Evolutionary conservation across 2,113 vertebrate species (phyloP), one percentile per base, ranked within the genome.

Genomic region (Perognathus longimembris): DNA sequence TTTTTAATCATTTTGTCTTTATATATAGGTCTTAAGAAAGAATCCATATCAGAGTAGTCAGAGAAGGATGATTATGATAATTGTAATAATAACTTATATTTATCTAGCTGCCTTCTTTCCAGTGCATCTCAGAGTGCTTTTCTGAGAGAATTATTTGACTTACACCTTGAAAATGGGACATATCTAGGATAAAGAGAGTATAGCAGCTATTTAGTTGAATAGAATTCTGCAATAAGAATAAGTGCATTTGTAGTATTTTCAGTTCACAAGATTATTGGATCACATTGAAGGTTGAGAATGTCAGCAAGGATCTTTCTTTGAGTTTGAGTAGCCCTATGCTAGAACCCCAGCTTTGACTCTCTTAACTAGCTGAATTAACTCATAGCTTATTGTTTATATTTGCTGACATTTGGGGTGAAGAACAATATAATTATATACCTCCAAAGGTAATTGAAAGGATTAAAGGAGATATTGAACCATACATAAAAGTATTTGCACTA

Each of bases 1-100:
- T 6, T 71, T n/a, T 87, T 75, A 50, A 79, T 94, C 90, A 57
- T 89, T 96, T 97, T 94, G 32, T 45, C 91, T 83, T 95, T 71
- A 80, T 90, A 45, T 90, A 34, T 74, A 4, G 69, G 17, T 5
- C 63, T 91, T 91, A 22, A 21, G 93, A 45, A 90, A 14, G 54
- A 75, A 36, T 24, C 38, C 54, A 6, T 92, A 93, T 54, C 89
- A 70, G 9, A 86, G 1, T 0, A 1, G 59, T 94, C 85, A 76
- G 67, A 34, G 95, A 88, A 88, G 42, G 81, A 83, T 95, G 94
- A 89, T 86, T 94, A 63, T 66, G 24, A 0, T 93, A 77, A 77
- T 88, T 90, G 38, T 74, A 82, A 67, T 0, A 73, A 34, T 24
- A 40, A n/a, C 73, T 69, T 88, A 80, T 92, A 88, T 95, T 95